phyloP scores from a whole-genome alignment of 2,113 vertebrate genomes.

The Globicephala melas region DNA sequence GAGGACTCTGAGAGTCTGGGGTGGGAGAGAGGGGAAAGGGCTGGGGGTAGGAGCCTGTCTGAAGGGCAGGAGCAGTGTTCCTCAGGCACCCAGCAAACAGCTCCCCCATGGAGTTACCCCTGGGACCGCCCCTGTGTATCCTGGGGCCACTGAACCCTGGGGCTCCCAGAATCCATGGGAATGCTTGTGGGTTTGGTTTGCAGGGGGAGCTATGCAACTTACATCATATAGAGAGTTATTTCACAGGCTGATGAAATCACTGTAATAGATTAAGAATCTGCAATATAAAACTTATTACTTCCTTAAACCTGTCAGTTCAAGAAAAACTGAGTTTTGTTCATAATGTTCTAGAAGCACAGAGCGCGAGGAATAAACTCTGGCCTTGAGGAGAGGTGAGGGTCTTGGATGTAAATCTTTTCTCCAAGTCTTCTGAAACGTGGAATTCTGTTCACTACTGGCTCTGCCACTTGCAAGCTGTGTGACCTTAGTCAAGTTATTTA shows the following conservation, averaged over 20 bases:
- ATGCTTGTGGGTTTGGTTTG: conserved; percentile 9
- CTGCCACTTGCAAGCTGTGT: not conserved
- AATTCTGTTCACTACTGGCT: not conserved
- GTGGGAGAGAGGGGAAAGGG: not conserved
- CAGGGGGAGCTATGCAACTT: conserved; percentile 51
- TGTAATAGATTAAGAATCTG: conserved; percentile 66
- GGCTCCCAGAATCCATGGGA: not conserved
- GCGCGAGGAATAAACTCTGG: not conserved
- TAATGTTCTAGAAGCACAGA: not conserved
- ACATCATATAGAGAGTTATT: conserved; percentile 63
- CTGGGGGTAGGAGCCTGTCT: not conserved
- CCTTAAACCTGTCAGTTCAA: conserved; percentile 59
- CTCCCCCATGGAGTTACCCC: accelerated
- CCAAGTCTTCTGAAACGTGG: not conserved
- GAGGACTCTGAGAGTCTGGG: not conserved
- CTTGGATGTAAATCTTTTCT: not conserved
- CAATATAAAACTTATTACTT: conserved; percentile 58
- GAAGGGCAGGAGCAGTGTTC: not conserved
- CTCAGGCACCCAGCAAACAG: not conserved
- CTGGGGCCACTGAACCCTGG: not conserved
- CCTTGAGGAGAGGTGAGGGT: not conserved
- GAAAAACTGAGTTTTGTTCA: conserved; percentile 52
- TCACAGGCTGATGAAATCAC: conserved; percentile 65
- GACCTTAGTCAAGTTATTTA: not conserved
- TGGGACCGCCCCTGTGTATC: not conserved